Evolutionary conservation across 2,888 invertebrate genomes (phyloP).

Genomic region (Harmothoe impar): DNA sequence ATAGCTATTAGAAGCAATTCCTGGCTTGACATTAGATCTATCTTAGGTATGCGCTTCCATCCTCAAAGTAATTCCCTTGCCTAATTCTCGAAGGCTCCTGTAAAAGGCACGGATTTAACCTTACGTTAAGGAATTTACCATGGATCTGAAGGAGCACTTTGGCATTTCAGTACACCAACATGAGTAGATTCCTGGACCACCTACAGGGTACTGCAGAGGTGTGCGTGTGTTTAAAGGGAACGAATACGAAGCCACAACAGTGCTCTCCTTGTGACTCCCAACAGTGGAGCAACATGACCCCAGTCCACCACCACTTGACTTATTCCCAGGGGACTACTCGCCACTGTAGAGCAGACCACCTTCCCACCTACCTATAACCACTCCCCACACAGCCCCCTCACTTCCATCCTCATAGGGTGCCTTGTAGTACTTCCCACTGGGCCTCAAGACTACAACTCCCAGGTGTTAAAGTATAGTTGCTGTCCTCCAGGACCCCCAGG

Average conservation of each 20-base stretch:
- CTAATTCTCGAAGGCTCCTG: no score
- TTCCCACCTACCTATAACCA: not conserved
- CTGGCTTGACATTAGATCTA: no score
- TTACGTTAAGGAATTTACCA: no score
- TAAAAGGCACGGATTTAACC: no score
- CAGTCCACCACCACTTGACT: not conserved
- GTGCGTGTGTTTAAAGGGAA: not conserved
- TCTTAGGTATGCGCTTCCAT: no score
- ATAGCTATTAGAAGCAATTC: no score
- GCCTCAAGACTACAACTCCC: not conserved
- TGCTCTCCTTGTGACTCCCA: not conserved
- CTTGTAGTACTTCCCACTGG: slow-evolving; percentile 14
- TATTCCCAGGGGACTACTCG: not conserved
- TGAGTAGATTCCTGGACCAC: not conserved
- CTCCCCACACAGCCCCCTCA: not conserved
- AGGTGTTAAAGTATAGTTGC: not conserved
- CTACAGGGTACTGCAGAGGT: not conserved
- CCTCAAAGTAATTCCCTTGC: no score
- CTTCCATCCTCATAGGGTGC: not conserved
- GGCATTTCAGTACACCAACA: not conserved
- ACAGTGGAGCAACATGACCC: not conserved
- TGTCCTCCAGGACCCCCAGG: not conserved
- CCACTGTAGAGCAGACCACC: not conserved
- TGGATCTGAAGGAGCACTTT: no score
- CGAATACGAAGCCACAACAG: not conserved